phyloP scores from a whole-genome alignment of 2,797 vertebrate genomes.

The Esox masquinongy region DNA sequence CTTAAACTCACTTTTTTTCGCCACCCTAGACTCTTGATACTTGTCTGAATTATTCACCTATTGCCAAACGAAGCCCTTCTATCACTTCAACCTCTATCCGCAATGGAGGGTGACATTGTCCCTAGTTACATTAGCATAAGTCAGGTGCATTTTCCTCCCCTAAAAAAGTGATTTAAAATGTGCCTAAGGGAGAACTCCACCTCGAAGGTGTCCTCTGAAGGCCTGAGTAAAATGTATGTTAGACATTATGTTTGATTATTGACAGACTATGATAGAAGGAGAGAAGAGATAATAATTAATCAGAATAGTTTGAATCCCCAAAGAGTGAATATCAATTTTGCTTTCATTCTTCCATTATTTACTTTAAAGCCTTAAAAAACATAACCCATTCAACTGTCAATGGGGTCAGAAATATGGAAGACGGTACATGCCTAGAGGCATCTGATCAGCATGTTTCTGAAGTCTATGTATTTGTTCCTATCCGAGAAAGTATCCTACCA shows the following conservation, averaged over 20 bases:
- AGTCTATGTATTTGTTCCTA: neutral
- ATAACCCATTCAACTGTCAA: neutral
- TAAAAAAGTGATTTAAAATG: neutral
- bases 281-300: slow-evolving; percentile 23
- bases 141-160: neutral
- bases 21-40: neutral
- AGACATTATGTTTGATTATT: neutral
- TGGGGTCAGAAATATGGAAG: neutral
- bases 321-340: neutral
- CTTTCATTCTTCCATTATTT: neutral
- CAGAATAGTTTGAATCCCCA: slow-evolving; percentile 1
- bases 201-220: neutral
- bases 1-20: neutral
- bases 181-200: neutral
- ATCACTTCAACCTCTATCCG: neutral
- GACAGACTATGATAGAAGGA: neutral
- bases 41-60: neutral
- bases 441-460: neutral
- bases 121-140: neutral
- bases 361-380: neutral
- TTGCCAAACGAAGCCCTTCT: neutral
- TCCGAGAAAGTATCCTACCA: neutral
- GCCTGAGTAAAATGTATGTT: neutral
- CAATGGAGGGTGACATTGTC: neutral
- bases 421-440: neutral